phyloP scores from a whole-genome alignment of 2,113 vertebrate species.

The Gasterosteus nipponicus region DNA sequence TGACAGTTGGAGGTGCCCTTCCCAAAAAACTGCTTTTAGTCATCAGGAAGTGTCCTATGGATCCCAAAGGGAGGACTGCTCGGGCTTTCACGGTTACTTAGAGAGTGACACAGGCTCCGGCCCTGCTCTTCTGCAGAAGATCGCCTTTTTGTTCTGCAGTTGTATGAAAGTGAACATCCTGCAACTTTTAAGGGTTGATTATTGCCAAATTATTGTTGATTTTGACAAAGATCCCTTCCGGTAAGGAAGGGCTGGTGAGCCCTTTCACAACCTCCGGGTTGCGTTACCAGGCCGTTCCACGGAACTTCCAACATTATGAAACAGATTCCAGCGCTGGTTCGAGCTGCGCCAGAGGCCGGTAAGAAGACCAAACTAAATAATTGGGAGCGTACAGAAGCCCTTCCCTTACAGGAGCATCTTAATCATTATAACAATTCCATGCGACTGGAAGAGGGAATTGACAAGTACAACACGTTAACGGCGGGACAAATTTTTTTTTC shows the following conservation, averaged over 20 bases:
- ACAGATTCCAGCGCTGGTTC: background rate
- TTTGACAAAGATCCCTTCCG: constrained; percentile 13
- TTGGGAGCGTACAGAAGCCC: background rate
- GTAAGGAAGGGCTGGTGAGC: constrained; percentile 36
- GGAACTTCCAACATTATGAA: constrained; percentile 14
- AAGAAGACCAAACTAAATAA: background rate
- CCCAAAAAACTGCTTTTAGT: constrained; percentile 1
- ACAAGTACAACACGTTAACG: background rate
- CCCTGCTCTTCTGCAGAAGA: background rate
- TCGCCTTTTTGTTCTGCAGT: no score
- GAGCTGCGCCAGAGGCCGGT: background rate
- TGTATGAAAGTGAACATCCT: background rate
- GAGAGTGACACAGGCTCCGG: background rate
- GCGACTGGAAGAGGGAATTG: background rate
- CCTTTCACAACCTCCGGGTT: constrained; percentile 35
- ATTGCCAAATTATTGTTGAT: no score
- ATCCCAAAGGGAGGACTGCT: background rate
- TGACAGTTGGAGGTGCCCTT: background rate
- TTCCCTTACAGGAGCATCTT: background rate
- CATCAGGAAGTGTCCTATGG: background rate
- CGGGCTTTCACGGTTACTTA: background rate
- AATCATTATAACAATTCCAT: background rate
- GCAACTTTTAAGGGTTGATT: constrained; percentile 4
- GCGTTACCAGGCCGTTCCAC: background rate
- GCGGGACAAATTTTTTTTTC: no score